These are phyloP conservation scores for Gastrophryne carolinensis DNA, from an alignment of 2,797 vertebrate genomes.

Conservation along the genomic window DNA sequence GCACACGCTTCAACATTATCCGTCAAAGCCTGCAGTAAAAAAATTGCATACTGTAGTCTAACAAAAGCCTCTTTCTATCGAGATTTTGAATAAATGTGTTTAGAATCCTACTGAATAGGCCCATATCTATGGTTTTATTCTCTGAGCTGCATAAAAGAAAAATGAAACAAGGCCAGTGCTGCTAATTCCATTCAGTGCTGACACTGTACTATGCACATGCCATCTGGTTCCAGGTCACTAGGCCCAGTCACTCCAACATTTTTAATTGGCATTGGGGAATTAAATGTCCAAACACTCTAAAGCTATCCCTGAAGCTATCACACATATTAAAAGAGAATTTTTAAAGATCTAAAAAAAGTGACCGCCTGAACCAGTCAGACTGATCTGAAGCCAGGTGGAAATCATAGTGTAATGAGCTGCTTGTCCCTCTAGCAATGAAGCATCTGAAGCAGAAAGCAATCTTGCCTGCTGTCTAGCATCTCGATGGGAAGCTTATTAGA, in stretches of 20 bases:
- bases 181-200: constrained; percentile 28
- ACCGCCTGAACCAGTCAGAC: constrained; percentile 14
- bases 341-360: constrained; percentile 4
- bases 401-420: constrained; percentile 41
- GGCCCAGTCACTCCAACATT: constrained; percentile 14
- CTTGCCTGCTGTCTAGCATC: constrained; percentile 29
- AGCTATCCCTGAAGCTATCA: constrained; percentile 9
- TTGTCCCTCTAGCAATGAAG: constrained; percentile 40
- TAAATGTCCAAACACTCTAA: constrained; percentile 33
- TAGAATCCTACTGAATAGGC: not conserved
- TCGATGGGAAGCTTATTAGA: constrained; percentile 53
- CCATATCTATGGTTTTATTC: constrained; percentile 6
- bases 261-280: constrained; percentile 45
- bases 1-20: too few relatives aligned
- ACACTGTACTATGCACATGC: constrained; percentile 34
- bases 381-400: constrained; percentile 44
- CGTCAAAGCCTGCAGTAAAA: too few relatives aligned
- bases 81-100: too few relatives aligned
- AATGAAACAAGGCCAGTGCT: constrained; percentile 17
- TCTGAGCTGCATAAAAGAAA: not conserved
- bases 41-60: too few relatives aligned
- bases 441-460: constrained; percentile 50
- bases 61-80: too few relatives aligned
- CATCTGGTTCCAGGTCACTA: constrained; percentile 46
- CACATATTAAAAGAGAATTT: constrained; percentile 8